Evolutionary conservation across 2,888 invertebrate genomes (phyloP).

Genomic region (Leucoptera coffeella): DNA sequence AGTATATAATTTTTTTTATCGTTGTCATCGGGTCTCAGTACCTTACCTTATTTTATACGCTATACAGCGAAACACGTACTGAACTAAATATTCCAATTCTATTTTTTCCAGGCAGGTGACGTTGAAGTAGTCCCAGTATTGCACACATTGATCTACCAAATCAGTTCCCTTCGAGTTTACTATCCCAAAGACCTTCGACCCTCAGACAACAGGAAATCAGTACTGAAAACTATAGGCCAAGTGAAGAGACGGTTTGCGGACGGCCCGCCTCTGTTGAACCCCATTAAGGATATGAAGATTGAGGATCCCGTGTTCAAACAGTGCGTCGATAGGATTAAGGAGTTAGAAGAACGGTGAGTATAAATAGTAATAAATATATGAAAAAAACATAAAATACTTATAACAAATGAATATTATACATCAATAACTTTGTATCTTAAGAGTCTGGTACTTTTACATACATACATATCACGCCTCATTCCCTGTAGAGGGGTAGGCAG

Average conservation of each 20-base stretch:
- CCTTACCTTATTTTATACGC: too few relatives aligned
- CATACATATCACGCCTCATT: too few relatives aligned
- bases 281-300: slow-evolving; percentile 94
- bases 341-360: slow-evolving; percentile 67
- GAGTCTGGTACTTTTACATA: too few relatives aligned
- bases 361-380: too few relatives aligned
- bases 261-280: slow-evolving; percentile 85
- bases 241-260: slow-evolving; percentile 85
- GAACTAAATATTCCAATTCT: too few relatives aligned
- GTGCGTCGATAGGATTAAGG: slow-evolving; percentile 75
- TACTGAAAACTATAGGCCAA: slow-evolving; percentile 79
- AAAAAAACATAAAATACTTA: too few relatives aligned
- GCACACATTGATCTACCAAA: slow-evolving; percentile 73
- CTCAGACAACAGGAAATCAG: slow-evolving; percentile 76
- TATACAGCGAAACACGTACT: too few relatives aligned
- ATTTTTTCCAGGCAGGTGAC: slow-evolving; percentile 58
- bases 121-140: slow-evolving; percentile 87
- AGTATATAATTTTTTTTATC: too few relatives aligned
- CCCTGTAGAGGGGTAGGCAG: too few relatives aligned
- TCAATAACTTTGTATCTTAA: too few relatives aligned
- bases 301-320: slow-evolving; percentile 74
- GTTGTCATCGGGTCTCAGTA: too few relatives aligned
- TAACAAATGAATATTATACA: too few relatives aligned
- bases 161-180: slow-evolving; percentile 86
- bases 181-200: slow-evolving; percentile 87